Evolutionary conservation across 2,797 vertebrate species (phyloP).

Genomic region (Microhierax caerulescens): DNA sequence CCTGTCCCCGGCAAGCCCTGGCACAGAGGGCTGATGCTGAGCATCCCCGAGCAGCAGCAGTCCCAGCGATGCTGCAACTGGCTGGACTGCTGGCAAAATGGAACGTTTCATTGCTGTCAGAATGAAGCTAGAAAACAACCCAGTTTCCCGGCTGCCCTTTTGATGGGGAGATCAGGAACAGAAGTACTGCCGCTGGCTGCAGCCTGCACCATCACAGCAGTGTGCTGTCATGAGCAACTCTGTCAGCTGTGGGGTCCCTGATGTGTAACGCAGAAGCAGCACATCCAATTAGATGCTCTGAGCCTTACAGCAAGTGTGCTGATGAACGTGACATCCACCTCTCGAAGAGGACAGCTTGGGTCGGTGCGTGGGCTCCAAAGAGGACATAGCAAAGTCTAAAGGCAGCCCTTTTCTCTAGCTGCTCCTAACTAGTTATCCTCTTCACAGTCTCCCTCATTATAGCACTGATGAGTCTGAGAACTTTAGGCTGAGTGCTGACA

Average conservation of each 20-base stretch:
- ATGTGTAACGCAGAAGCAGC: neutral
- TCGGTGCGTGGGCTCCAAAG: neutral
- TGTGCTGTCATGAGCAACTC: rapidly evolving
- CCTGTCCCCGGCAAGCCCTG: rapidly evolving
- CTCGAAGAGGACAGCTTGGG: neutral
- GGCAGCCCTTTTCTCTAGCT: neutral
- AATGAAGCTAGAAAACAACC: neutral
- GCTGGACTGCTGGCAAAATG: neutral
- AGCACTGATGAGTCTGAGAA: neutral
- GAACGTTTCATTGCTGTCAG: neutral
- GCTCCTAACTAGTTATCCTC: neutral
- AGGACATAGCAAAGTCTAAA: rapidly evolving
- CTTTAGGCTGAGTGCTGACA: neutral
- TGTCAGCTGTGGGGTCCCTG: neutral
- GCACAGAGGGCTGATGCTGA: neutral
- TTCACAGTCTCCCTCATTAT: neutral
- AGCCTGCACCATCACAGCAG: neutral
- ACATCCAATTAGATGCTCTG: too few relatives aligned
- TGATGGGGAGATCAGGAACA: rapidly evolving
- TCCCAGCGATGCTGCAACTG: rapidly evolving
- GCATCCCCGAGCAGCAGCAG: neutral
- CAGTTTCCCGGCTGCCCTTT: neutral
- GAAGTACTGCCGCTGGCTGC: neutral
- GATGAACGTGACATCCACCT: rapidly evolving
- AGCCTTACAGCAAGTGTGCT: neutral